Evolutionary conservation across 2,888 invertebrate genomes (phyloP).

Genomic region (Laothoe populi): DNA sequence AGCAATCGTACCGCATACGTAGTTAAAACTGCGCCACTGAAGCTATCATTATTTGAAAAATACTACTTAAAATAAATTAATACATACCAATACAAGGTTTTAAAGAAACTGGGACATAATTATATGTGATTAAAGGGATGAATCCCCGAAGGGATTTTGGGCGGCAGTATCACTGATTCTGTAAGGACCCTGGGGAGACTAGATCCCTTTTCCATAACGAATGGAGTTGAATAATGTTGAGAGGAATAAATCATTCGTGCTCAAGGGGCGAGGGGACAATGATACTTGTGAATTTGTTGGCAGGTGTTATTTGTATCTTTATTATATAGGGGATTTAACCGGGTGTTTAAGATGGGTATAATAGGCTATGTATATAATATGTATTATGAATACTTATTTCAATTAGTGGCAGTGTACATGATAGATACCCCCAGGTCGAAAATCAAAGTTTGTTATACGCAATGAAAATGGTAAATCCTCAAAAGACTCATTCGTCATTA

Average conservation of each 20-base stretch:
- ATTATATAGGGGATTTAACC: background rate
- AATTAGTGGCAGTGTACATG: too few species aligned
- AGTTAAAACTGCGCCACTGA: too few species aligned
- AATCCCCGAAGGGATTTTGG: background rate
- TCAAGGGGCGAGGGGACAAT: background rate
- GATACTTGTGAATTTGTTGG: background rate
- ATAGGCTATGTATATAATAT: too few species aligned
- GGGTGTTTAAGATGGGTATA: too few species aligned
- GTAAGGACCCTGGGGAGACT: background rate
- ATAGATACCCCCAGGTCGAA: too few species aligned
- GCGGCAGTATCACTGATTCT: constrained; percentile 2
- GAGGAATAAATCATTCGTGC: constrained; percentile 17
- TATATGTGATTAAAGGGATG: constrained; percentile 20
- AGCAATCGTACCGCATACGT: too few species aligned
- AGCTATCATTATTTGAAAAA: too few species aligned
- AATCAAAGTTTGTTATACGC: too few species aligned
- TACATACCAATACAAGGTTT: background rate
- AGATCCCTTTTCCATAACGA: constrained; percentile 20
- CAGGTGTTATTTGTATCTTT: background rate
- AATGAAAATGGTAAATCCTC: too few species aligned
- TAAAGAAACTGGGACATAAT: background rate
- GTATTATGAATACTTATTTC: too few species aligned
- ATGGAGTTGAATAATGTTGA: constrained; percentile 12
- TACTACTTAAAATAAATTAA: background rate
- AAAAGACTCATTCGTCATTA: too few species aligned